phyloP scores from a whole-genome alignment of 2,113 vertebrate species.

The Bettongia penicillata region DNA sequence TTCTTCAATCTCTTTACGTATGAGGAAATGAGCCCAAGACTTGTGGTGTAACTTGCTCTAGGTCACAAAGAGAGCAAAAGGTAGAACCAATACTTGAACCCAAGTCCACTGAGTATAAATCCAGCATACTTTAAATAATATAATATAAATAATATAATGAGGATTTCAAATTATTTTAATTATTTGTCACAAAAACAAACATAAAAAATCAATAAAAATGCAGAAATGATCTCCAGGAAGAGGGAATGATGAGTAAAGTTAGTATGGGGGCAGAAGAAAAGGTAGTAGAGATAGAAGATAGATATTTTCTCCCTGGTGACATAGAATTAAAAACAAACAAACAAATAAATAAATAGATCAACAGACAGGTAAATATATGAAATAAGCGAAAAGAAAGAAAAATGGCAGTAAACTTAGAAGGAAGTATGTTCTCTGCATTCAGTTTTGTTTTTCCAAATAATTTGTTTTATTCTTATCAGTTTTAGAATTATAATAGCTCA shows the following conservation, averaged over 20 bases:
- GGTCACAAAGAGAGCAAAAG: neutral
- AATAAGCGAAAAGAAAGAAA: neutral
- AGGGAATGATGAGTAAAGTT: neutral
- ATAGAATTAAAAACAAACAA: too few species aligned
- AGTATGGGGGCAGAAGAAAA: neutral
- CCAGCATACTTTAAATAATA: neutral
- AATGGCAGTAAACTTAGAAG: neutral
- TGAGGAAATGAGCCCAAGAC: neutral
- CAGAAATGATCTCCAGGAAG: neutral
- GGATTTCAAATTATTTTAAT: neutral
- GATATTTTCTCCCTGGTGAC: too few species aligned
- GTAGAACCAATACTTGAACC: neutral
- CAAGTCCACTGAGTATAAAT: neutral
- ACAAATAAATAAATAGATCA: too few species aligned
- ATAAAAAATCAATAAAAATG: neutral
- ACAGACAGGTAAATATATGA: too few species aligned
- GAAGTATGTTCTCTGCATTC: neutral
- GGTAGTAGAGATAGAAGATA: too few species aligned
- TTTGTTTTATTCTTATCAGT: neutral
- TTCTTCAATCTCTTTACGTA: neutral
- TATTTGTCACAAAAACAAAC: neutral
- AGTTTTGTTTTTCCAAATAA: neutral
- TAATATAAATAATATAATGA: neutral
- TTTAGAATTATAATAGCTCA: neutral
- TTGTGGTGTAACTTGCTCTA: neutral